Evolutionary conservation across 2,888 invertebrate genomes (phyloP), one percentile per base, ranked within the genome.

Genomic region (Hyposoter didymator): DNA sequence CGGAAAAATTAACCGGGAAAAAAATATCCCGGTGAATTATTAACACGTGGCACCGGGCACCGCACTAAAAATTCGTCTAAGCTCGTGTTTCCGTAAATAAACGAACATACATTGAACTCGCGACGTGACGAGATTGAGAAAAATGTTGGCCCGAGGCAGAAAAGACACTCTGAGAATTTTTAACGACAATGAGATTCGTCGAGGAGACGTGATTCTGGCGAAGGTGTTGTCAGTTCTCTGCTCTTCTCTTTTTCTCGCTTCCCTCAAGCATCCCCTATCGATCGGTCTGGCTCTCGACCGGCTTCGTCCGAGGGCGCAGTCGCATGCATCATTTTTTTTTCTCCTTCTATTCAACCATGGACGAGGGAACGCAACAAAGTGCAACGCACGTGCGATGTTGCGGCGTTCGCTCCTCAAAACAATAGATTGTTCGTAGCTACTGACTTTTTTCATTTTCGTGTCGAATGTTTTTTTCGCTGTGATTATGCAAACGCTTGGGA

Each of bases 231-330:
- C 70, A 14, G 70, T 47, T 35, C 59, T 49, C 64, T 55, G 22
- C 69, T 69, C 35, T 64, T 72, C 72, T 55, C 47, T 69, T 69
- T 64, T 35, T 62, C 49, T 72, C 59, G 45, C 59, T 32, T 75
- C 59, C 10, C 70, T 22, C 59, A 66, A 66, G 82, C 85, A 82
- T 85, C 85, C 82, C 85, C 28, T 85, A 86, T 86, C 86, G 86
- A 86, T 85, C 82, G 75, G 87, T 75, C 84, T 76, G 80, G 74
- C 70, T 69, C 39, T 79, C 76, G 69, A 35, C 78, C 76, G 84
- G 72, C 78, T 78, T 82, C 78, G 62, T 22, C 28, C 69, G 76
- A 75, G 52, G 22, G 82, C 84, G 87, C 84, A 84, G 78, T 19
- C 80, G 84, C 82, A 70, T 75, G 78, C 75, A 67, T 75, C 78